phyloP scores from a whole-genome alignment of 2,113 vertebrate species.

The Porphyrio hochstetteri region DNA sequence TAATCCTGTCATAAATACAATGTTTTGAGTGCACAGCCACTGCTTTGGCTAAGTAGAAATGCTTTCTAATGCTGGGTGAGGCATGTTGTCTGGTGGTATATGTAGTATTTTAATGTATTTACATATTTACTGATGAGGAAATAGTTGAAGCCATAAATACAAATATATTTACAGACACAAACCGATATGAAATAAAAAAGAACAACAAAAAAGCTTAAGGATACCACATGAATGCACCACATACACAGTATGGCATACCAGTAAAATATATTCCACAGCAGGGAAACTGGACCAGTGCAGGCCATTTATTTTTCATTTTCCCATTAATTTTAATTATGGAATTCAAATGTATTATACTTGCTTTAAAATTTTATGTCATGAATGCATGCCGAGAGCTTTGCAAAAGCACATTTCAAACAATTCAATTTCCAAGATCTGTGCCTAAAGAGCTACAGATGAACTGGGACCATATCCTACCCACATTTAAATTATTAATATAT shows the following conservation, averaged over 20 bases:
- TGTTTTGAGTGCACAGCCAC: not conserved
- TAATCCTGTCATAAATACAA: not conserved
- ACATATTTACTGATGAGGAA: not conserved
- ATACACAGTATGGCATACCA: not conserved
- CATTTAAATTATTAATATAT: constrained; percentile 66
- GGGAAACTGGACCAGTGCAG: constrained; percentile 44
- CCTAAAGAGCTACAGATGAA: constrained; percentile 64
- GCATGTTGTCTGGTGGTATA: not conserved
- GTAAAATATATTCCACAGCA: constrained; percentile 13
- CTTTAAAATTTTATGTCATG: constrained; percentile 73
- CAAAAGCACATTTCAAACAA: constrained; percentile 73
- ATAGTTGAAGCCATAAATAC: not conserved
- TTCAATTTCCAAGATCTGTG: constrained; percentile 68
- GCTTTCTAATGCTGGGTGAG: not conserved
- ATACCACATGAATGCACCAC: not conserved
- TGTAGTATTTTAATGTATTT: not conserved
- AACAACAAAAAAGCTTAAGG: not conserved
- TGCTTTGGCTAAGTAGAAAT: not conserved
- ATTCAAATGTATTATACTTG: constrained; percentile 72
- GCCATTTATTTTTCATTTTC: constrained; percentile 73
- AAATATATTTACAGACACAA: not conserved
- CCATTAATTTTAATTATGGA: constrained; percentile 79
- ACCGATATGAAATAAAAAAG: not conserved
- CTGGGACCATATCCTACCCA: constrained; percentile 19
- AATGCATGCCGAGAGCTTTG: constrained; percentile 63